These are phyloP conservation scores for Amblyopsis rosae DNA, from an alignment of 2,113 vertebrate species.

Conservation along the genomic window DNA sequence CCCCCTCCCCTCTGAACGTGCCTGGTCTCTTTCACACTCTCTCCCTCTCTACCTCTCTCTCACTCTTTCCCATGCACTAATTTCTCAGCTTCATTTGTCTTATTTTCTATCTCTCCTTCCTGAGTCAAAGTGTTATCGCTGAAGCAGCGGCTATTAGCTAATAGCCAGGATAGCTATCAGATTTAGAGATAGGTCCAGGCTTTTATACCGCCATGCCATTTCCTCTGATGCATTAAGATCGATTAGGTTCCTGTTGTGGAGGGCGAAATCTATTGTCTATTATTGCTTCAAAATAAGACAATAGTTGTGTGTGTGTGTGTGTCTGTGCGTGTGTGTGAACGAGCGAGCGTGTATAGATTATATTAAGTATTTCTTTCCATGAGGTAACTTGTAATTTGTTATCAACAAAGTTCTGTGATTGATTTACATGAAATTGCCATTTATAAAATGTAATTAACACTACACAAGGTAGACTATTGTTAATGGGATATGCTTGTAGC, in stretches of 20 bases:
- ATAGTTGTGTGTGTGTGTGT: no score
- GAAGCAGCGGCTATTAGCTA: conserved; percentile 64
- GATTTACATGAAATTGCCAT: conserved; percentile 67
- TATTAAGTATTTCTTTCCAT: background rate
- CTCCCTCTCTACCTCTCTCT: conserved; percentile 1
- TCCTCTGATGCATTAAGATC: conserved; percentile 61
- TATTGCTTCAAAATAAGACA: conserved; percentile 16
- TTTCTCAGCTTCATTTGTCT: conserved; percentile 20
- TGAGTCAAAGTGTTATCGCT: conserved; percentile 54
- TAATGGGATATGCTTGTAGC: conserved; percentile 56
- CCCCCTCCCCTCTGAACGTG: background rate
- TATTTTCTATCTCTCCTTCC: conserved; percentile 9
- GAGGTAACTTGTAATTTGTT: no score
- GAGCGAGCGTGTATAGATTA: background rate
- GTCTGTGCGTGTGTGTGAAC: no score
- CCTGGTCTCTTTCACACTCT: background rate
- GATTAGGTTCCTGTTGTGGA: conserved; percentile 57
- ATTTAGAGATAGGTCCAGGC: conserved; percentile 49
- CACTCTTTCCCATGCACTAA: conserved; percentile 9
- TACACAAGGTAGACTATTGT: conserved; percentile 67
- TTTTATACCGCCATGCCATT: conserved; percentile 66
- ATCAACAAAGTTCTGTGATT: conserved; percentile 32
- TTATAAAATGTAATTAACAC: conserved; percentile 55
- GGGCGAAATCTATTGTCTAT: conserved; percentile 34
- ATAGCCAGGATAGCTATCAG: conserved; percentile 65